phyloP scores from a whole-genome alignment of 2,888 invertebrate species.

The Stenodema calcarata region DNA sequence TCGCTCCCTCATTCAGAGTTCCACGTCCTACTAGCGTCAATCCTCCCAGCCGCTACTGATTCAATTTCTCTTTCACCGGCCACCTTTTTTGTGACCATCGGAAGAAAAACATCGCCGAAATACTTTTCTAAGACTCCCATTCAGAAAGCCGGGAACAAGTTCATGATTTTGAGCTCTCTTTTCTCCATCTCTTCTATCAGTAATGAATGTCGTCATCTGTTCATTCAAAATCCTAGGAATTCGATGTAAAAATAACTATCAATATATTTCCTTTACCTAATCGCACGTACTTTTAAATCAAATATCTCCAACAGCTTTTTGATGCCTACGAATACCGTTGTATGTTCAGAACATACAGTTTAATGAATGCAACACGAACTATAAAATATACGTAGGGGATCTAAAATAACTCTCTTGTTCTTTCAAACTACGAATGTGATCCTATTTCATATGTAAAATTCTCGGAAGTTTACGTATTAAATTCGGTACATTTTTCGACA shows the following conservation, averaged over 20 bases:
- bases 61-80: not conserved
- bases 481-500: too few relatives aligned
- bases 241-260: not conserved
- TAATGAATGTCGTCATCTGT: not conserved
- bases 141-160: not conserved
- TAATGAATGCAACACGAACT: too few relatives aligned
- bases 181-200: not conserved
- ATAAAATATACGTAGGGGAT: too few relatives aligned
- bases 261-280: not conserved
- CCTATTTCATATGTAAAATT: too few relatives aligned
- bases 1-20: not conserved
- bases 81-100: not conserved
- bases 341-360: not conserved
- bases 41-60: not conserved
- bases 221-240: not conserved
- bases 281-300: not conserved
- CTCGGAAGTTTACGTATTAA: too few relatives aligned
- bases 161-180: not conserved
- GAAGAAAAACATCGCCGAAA: not conserved
- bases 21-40: not conserved
- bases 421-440: too few relatives aligned
- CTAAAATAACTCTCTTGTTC: too few relatives aligned
- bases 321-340: not conserved
- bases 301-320: not conserved
- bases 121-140: not conserved